phyloP scores from a whole-genome alignment of 2,888 invertebrate species.

The Leptarthrus brevirostris region DNA sequence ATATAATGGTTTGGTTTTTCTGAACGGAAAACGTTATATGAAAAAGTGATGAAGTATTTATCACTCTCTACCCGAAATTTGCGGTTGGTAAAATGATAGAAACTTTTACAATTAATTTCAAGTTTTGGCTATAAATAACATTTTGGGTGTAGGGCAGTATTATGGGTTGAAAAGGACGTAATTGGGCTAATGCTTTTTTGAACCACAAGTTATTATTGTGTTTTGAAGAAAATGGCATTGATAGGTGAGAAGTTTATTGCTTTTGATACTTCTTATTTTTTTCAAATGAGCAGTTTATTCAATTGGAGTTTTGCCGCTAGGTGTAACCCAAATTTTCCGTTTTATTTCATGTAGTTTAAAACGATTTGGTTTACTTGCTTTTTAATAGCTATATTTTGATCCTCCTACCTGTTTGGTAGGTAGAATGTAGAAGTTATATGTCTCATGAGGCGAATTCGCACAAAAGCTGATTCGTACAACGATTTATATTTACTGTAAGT shows the following conservation, averaged over 20 bases:
- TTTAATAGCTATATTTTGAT: too few species aligned
- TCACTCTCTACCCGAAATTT: constrained; percentile 20
- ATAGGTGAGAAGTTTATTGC: not conserved
- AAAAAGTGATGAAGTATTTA: constrained; percentile 29
- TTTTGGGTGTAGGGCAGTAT: not conserved
- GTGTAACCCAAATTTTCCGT: too few species aligned
- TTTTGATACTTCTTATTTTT: too few species aligned
- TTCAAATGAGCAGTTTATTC: too few species aligned
- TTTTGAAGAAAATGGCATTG: not conserved
- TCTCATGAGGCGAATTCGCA: too few species aligned
- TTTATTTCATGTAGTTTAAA: too few species aligned
- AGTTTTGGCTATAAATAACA: not conserved
- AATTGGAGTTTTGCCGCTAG: too few species aligned
- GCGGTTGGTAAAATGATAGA: constrained; percentile 10
- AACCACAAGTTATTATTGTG: not conserved
- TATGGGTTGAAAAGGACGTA: not conserved
- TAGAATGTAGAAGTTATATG: too few species aligned
- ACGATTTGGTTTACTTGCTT: too few species aligned
- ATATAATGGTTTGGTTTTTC: not conserved
- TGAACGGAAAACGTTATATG: not conserved
- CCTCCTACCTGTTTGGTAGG: too few species aligned
- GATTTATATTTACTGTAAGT: too few species aligned
- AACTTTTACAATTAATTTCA: not conserved
- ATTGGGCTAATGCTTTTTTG: not conserved
- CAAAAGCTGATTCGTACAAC: too few species aligned